These are phyloP conservation scores for Anastrepha ludens DNA, from an alignment of 1,140 invertebrate species.

Conservation along the genomic window DNA sequence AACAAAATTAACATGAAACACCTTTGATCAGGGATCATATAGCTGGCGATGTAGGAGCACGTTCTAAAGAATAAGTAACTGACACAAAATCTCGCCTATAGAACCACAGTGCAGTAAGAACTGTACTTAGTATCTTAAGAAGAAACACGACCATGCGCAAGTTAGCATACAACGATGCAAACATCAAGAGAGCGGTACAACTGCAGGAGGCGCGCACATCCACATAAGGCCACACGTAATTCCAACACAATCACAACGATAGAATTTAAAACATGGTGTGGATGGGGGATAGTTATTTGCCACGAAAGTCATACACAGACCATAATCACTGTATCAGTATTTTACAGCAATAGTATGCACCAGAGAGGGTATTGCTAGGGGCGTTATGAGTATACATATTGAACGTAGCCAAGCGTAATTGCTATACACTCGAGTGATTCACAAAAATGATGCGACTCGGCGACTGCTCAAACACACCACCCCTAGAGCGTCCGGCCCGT, in stretches of 20 bases:
- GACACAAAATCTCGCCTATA: too few species aligned
- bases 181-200: neutral
- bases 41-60: too few species aligned
- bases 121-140: constrained; percentile 12
- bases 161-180: neutral
- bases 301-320: neutral
- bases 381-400: neutral
- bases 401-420: neutral
- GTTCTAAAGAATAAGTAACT: too few species aligned
- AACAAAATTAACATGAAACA: too few species aligned
- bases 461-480: neutral
- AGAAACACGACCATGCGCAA: constrained; percentile 42
- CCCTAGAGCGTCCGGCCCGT: too few species aligned
- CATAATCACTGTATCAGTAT: constrained; percentile 9
- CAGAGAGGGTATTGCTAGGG: neutral
- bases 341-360: neutral
- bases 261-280: neutral
- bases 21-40: too few species aligned
- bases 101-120: constrained; percentile 24
- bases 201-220: neutral
- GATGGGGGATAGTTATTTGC: neutral
- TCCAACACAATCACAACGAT: neutral
- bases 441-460: constrained; percentile 10
- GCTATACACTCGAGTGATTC: constrained; percentile 21
- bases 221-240: neutral